phyloP scores from a whole-genome alignment of 92 coral and sea anemone species.

The Actinostola sp. region DNA sequence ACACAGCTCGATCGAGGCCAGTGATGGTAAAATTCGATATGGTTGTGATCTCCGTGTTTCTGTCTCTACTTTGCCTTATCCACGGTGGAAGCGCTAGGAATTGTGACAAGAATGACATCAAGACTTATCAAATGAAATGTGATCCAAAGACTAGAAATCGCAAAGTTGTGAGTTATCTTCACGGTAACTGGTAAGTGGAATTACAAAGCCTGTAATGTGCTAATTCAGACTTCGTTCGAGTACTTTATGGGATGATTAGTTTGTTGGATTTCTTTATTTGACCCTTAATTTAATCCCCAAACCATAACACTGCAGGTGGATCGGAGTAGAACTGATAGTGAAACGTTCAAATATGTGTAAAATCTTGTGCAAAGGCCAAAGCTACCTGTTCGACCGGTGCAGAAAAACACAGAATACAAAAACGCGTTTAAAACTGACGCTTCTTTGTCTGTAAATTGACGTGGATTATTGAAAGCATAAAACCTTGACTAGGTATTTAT shows the following conservation, averaged over 20 bases:
- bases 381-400: neutral
- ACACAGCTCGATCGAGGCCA: too few relatives aligned
- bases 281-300: neutral
- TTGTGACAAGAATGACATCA: constrained; percentile 38
- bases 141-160: constrained; percentile 33
- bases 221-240: neutral
- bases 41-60: neutral
- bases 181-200: constrained; percentile 34
- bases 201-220: neutral
- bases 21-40: neutral
- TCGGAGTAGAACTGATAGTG: neutral
- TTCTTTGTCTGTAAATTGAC: constrained; percentile 5
- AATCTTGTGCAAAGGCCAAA: too few relatives aligned
- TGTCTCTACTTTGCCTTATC: constrained; percentile 11
- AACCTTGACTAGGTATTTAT: constrained; percentile 1
- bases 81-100: neutral
- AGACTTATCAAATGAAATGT: constrained; percentile 34
- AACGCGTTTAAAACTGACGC: neutral
- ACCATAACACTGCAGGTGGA: neutral
- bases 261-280: neutral
- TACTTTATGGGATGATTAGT: neutral
- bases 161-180: constrained; percentile 26
- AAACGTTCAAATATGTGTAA: neutral
- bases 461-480: neutral
- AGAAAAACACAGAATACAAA: too few relatives aligned